Percentiles rank a stretch among this genome's conserved stretches.
These are phyloP conservation scores for Diorhabda elongata DNA, from an alignment of 1,140 invertebrate genomes.

Conservation along the genomic window DNA sequence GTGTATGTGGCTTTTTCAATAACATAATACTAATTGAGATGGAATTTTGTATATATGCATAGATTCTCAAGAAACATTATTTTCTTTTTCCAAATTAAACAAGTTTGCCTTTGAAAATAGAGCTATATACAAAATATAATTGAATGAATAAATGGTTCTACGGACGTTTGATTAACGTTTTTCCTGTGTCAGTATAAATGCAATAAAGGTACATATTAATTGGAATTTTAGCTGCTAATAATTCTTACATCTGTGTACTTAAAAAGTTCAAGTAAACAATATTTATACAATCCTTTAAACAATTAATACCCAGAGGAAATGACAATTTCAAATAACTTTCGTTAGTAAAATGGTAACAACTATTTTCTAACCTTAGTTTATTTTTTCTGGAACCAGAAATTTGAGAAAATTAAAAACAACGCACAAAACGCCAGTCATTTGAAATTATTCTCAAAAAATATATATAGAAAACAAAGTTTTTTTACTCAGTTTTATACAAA, in stretches of 20 bases:
- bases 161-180: neutral
- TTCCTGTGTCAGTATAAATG: neutral
- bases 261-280: neutral
- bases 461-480: neutral
- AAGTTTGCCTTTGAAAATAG: too few species aligned
- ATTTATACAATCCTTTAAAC: constrained; percentile 23
- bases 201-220: neutral
- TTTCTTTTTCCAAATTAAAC: too few species aligned
- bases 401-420: neutral
- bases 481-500: constrained; percentile 1
- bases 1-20: too few species aligned
- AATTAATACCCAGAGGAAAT: constrained; percentile 25
- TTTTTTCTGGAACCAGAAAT: neutral
- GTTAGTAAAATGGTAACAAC: constrained; percentile 18
- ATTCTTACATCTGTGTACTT: constrained; percentile 8
- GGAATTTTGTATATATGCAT: too few species aligned
- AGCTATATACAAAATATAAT: too few species aligned
- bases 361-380: constrained; percentile 7
- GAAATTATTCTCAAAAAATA: constrained; percentile 12
- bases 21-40: too few species aligned
- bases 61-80: too few species aligned
- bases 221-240: constrained; percentile 23
- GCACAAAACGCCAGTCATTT: constrained; percentile 15
- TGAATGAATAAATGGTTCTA: too few species aligned
- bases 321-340: constrained; percentile 29